phyloP scores from a whole-genome alignment of 2,888 invertebrate species.

The Andrena camellia region DNA sequence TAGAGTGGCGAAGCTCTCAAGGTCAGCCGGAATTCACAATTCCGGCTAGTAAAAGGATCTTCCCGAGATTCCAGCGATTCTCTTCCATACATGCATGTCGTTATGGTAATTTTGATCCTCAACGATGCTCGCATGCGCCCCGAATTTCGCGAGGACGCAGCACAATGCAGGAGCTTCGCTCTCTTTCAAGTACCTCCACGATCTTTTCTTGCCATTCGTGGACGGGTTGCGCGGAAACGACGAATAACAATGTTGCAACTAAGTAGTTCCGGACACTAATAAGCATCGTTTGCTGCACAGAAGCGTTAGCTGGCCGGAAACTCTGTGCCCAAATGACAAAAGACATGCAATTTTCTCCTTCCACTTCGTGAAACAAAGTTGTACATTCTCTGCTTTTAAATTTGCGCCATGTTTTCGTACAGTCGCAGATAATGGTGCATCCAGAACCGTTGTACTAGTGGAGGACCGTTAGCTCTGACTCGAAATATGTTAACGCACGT shows the following conservation, averaged over 20 bases:
- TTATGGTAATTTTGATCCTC: slow-evolving; percentile 78
- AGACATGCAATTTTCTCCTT: slow-evolving; percentile 3
- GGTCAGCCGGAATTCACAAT: slow-evolving; percentile 70
- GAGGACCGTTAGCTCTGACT: background rate
- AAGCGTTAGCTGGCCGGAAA: background rate
- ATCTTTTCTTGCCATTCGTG: slow-evolving; percentile 42
- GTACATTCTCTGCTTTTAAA: background rate
- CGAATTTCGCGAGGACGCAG: slow-evolving; percentile 41
- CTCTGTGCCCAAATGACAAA: slow-evolving; percentile 16
- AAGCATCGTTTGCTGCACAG: slow-evolving; percentile 9
- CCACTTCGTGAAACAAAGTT: background rate
- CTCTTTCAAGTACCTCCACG: slow-evolving; percentile 32
- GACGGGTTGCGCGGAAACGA: background rate
- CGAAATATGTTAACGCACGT: background rate
- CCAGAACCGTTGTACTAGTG: background rate
- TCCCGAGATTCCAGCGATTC: slow-evolving; percentile 57
- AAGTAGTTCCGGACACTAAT: slow-evolving; percentile 30
- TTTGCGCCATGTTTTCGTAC: background rate
- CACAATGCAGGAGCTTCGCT: slow-evolving; percentile 36
- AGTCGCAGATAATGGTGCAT: background rate
- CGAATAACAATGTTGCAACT: slow-evolving; percentile 29
- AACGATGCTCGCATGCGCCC: slow-evolving; percentile 55
- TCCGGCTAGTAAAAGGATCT: slow-evolving; percentile 61
- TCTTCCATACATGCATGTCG: slow-evolving; percentile 79
- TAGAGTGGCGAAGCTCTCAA: slow-evolving; percentile 51